Evolutionary conservation across 2,888 invertebrate species (phyloP), one percentile per base, ranked within the genome.

Genomic region (Dicyrtomina minuta): DNA sequence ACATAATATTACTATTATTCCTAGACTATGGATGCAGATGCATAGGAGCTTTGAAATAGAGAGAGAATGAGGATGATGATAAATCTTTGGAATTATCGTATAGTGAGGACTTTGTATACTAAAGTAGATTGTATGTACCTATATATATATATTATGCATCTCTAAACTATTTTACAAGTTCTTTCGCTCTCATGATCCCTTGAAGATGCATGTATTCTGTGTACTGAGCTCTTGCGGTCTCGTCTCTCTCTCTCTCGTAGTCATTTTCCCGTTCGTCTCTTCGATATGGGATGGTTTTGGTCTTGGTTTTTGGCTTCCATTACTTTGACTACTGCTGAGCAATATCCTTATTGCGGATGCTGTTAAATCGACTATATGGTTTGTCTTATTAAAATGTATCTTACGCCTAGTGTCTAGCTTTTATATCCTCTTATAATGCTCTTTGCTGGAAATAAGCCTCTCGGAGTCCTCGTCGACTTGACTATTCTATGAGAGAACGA

Each of bases 361-460:
- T 44, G 65, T 75, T n/a, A 73, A 73, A 73, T 75, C 73, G 71
- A 70, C 72, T 74, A 65, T 71, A 74, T 72, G 73, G 75, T 70
- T 72, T 75, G 75, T 73, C 75, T 75, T 75, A 75, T 75, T 75
- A 75, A 75, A 75, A 75, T 75, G 66, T 75, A 72, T 75, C 75
- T 75, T 73, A 72, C 62, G 66, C 72, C 66, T 68, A 68, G 69
- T 67, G 66, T 69, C 67, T 69, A 66, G 67, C 60, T 67, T 70
- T 61, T 61, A 70, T 72, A 70, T 71, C 72, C 71, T 59, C 68
- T 73, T 71, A 64, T 75, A 73, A 73, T 73, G 71, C 73, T 75
- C 75, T 73, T 75, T 72, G 60, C 73, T 73, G 70, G 68, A 73
- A 75, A 71, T 75, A 75, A 75, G 74, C 74, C 69, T 66, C 69